phyloP scores from a whole-genome alignment of 1,140 invertebrate genomes.

The Bombus confusus region DNA sequence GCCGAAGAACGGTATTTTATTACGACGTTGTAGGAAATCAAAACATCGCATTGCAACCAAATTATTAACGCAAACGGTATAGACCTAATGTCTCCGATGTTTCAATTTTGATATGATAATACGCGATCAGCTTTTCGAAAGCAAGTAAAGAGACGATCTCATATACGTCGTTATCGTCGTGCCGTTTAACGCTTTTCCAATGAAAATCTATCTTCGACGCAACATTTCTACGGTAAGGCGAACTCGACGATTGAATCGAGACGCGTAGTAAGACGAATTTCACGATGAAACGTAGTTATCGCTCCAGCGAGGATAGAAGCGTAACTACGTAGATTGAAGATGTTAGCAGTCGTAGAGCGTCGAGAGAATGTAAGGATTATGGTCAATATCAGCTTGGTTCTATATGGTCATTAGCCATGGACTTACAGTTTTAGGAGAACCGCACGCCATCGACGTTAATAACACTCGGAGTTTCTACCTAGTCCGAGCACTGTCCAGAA shows the following conservation, averaged over 20 bases:
- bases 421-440: slow-evolving; percentile 2
- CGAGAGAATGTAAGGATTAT: not conserved
- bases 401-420: not conserved
- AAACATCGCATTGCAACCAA: too few relatives aligned
- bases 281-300: not conserved
- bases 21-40: too few relatives aligned
- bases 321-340: not conserved
- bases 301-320: not conserved
- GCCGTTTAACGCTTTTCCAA: too few relatives aligned
- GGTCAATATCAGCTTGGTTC: not conserved
- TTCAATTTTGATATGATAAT: too few relatives aligned
- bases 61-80: too few relatives aligned
- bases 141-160: too few relatives aligned
- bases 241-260: not conserved
- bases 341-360: not conserved
- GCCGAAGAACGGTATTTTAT: too few relatives aligned
- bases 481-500: not conserved
- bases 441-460: not conserved
- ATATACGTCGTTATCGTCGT: too few relatives aligned
- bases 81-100: too few relatives aligned
- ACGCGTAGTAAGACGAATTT: not conserved
- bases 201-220: too few relatives aligned
- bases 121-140: too few relatives aligned
- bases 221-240: not conserved
- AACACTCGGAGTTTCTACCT: not conserved